Conservation (phyloP, 1,140 invertebrate species). For the Drosophila tropicalis region DNA sequence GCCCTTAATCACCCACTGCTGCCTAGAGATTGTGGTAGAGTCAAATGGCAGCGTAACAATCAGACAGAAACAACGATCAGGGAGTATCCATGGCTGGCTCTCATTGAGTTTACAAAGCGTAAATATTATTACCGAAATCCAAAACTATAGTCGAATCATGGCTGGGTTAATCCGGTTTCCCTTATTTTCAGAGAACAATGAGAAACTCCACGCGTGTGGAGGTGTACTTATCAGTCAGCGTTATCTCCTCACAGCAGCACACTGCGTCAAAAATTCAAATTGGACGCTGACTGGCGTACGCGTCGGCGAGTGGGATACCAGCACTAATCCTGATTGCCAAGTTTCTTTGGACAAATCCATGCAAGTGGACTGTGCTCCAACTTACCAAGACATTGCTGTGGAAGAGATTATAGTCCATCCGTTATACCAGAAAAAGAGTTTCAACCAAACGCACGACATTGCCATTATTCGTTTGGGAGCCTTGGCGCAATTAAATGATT, state of each 20-base stretch:
- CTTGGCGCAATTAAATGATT: constrained; percentile 83
- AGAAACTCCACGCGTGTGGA: constrained; percentile 84
- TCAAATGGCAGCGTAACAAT: constrained; percentile 84
- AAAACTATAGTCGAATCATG: not conserved
- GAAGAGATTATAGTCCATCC: constrained; percentile 87
- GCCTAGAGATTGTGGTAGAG: constrained; percentile 67
- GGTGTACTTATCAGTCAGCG: constrained; percentile 84
- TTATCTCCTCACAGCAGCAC: constrained; percentile 85
- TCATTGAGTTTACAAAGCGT: constrained; percentile 83
- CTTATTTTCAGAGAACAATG: constrained; percentile 35
- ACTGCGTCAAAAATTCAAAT: constrained; percentile 84
- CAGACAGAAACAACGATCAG: constrained; percentile 86
- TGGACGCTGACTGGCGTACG: constrained; percentile 82
- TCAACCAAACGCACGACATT: constrained; percentile 86
- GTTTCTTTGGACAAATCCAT: constrained; percentile 11
- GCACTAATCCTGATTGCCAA: constrained; percentile 72
- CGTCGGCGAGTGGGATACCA: constrained; percentile 79
- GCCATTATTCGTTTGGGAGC: constrained; percentile 88
- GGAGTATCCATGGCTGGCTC: constrained; percentile 88
- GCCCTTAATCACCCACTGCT: constrained; percentile 47
- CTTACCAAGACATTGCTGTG: constrained; percentile 86
- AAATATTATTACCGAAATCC: constrained; percentile 5
- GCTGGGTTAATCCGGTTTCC: constrained; percentile 5
- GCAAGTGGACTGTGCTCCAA: constrained; percentile 83
- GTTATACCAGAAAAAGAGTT: constrained; percentile 84